Evolutionary conservation across 64 coral and sea anemone species (phyloP).

Genomic region (Pachyseris speciosa): DNA sequence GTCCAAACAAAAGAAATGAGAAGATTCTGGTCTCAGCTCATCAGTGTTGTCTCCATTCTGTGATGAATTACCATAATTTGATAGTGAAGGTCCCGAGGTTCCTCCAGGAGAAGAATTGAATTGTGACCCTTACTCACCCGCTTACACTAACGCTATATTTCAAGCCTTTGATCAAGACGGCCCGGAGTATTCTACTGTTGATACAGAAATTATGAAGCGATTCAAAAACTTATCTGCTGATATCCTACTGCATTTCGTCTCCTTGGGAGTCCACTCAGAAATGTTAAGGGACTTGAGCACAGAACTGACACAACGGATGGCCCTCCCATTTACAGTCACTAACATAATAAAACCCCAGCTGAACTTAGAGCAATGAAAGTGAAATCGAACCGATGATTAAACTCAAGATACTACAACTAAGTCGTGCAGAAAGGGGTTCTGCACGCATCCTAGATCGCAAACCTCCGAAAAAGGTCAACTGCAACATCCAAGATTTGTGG

Average conservation of each 20-base stretch:
- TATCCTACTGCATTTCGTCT: conserved; percentile 57
- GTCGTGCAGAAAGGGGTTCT: conserved; percentile 58
- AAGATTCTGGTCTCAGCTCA: conserved; percentile 16
- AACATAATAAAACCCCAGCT: conserved; percentile 50
- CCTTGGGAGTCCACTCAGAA: conserved; percentile 12
- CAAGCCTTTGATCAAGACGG: background rate
- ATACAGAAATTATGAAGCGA: background rate
- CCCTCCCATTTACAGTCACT: conserved; percentile 35
- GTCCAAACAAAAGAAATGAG: conserved; percentile 28
- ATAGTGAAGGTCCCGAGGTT: background rate
- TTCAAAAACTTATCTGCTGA: conserved; percentile 28
- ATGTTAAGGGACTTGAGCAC: conserved; percentile 62
- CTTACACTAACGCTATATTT: background rate
- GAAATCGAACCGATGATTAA: conserved; percentile 42
- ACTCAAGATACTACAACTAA: conserved; percentile 27
- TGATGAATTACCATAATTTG: background rate
- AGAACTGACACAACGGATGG: conserved; percentile 43
- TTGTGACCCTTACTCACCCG: background rate
- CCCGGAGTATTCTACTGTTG: background rate
- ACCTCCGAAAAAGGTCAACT: conserved; percentile 45
- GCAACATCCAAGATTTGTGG: conserved; percentile 55
- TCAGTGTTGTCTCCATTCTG: background rate
- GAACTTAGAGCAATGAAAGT: conserved; percentile 21
- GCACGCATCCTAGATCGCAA: conserved; percentile 40
- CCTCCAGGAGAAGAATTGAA: background rate